Conservation (phyloP, 1,140 invertebrate genomes). For the Aphelinus certus region DNA sequence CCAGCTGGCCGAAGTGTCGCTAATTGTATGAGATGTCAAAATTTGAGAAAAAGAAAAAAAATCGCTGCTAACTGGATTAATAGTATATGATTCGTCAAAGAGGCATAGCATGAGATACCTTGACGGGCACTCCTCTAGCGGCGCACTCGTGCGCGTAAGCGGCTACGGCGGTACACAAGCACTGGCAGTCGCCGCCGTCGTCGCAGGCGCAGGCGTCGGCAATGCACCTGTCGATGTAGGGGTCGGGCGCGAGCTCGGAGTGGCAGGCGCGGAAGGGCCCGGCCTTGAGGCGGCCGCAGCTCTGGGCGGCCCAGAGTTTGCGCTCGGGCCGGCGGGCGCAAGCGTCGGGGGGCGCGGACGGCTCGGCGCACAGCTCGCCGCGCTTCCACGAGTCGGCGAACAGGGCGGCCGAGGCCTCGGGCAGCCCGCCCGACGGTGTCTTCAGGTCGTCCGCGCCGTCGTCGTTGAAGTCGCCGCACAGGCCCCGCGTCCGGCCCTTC, state of each 20-base stretch:
- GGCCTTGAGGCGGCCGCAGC: conserved; percentile 80
- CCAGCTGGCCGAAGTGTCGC: no score
- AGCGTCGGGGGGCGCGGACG: conserved; percentile 68
- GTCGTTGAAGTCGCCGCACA: conserved; percentile 92
- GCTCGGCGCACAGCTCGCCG: conserved; percentile 76
- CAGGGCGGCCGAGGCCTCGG: conserved; percentile 75
- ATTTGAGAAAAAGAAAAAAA: no score
- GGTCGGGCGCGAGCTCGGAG: conserved; percentile 77
- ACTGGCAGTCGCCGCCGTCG: conserved; percentile 86
- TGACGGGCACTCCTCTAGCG: conserved; percentile 74
- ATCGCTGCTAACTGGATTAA: no score
- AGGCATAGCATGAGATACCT: conserved; percentile 2
- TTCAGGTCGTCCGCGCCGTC: conserved; percentile 85
- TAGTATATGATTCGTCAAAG: no score
- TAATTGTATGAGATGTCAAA: no score
- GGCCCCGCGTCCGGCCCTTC: conserved; percentile 80
- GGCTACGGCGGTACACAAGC: conserved; percentile 86
- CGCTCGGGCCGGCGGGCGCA: conserved; percentile 79
- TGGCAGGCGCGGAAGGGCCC: conserved; percentile 81
- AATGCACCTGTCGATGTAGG: conserved; percentile 77
- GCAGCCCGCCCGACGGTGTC: conserved; percentile 79
- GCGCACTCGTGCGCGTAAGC: conserved; percentile 87
- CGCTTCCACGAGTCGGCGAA: conserved; percentile 92
- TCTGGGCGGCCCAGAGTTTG: conserved; percentile 78
- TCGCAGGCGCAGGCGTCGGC: conserved; percentile 89